These are phyloP conservation scores for Hybognathus amarus DNA, from an alignment of 2,797 vertebrate species.

Conservation along the genomic window DNA sequence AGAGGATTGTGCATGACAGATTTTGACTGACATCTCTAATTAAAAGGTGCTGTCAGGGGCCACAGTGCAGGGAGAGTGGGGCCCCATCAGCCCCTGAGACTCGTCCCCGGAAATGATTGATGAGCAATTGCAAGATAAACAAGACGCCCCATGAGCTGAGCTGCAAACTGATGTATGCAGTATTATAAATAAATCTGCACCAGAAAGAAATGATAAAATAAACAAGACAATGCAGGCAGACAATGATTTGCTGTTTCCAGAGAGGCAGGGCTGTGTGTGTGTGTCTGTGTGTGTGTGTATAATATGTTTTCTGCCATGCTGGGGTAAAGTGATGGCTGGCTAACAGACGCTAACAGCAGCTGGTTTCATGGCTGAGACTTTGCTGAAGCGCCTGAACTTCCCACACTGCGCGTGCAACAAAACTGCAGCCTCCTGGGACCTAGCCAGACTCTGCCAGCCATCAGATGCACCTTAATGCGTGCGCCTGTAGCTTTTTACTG, in stretches of 20 bases:
- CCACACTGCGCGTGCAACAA: constrained; percentile 65
- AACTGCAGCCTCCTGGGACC: constrained; percentile 70
- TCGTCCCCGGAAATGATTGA: constrained; percentile 77
- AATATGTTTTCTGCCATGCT: constrained; percentile 56
- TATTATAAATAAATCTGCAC: constrained; percentile 75
- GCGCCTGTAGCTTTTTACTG: constrained; percentile 31
- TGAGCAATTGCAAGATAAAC: constrained; percentile 83
- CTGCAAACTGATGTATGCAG: constrained; percentile 77
- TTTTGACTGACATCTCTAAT: constrained; percentile 83
- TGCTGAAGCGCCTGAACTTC: constrained; percentile 62
- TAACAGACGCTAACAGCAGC: constrained; percentile 73
- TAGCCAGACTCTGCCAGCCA: constrained; percentile 72
- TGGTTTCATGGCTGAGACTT: constrained; percentile 70
- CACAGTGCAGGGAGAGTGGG: constrained; percentile 68
- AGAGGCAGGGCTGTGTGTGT: constrained; percentile 48
- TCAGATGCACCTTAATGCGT: constrained; percentile 55
- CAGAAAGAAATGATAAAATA: constrained; percentile 56
- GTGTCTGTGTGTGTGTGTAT: constrained; percentile 24
- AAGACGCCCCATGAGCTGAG: constrained; percentile 72
- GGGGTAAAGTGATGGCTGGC: constrained; percentile 58
- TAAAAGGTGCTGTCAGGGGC: constrained; percentile 81
- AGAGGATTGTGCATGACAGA: constrained; percentile 62
- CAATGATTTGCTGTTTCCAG: constrained; percentile 60
- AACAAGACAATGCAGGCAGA: constrained; percentile 67
- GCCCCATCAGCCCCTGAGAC: constrained; percentile 74